Percentiles rank a stretch among this genome's conserved stretches.
Evolutionary conservation across 2,888 invertebrate genomes (phyloP).

Genomic region (Ennomos erosarius): DNA sequence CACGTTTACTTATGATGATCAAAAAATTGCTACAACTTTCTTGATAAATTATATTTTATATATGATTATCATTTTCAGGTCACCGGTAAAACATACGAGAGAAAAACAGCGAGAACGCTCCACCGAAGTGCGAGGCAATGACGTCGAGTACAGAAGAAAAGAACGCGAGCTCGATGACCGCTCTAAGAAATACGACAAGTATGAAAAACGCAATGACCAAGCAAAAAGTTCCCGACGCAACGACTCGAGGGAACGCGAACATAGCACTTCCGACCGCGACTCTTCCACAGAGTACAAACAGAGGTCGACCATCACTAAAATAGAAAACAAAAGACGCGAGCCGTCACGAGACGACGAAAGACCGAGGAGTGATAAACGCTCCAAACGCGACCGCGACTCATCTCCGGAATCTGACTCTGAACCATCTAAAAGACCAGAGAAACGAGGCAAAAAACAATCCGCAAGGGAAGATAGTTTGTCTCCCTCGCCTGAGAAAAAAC

Average conservation of each 20-base stretch:
- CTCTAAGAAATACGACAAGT: constrained; percentile 57
- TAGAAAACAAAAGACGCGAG: constrained; percentile 63
- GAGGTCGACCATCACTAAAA: constrained; percentile 68
- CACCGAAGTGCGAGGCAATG: constrained; percentile 62
- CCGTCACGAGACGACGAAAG: constrained; percentile 57
- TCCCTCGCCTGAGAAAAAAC: constrained; percentile 68
- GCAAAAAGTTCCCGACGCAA: constrained; percentile 48
- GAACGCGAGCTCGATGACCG: constrained; percentile 76
- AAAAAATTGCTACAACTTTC: neutral
- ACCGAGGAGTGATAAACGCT: constrained; percentile 50
- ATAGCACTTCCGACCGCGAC: constrained; percentile 54
- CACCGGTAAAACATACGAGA: constrained; percentile 68
- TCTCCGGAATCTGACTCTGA: constrained; percentile 62
- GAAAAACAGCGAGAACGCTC: constrained; percentile 66
- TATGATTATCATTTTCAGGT: constrained; percentile 57
- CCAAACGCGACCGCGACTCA: constrained; percentile 60
- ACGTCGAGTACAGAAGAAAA: constrained; percentile 66
- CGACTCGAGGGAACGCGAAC: constrained; percentile 61
- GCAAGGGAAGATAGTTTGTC: constrained; percentile 60
- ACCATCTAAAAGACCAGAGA: constrained; percentile 49
- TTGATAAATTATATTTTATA: neutral
- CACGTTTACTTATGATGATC: neutral
- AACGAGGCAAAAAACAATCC: constrained; percentile 54
- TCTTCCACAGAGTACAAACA: constrained; percentile 63
- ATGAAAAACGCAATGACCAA: constrained; percentile 68